phyloP scores from a whole-genome alignment of 2,113 vertebrate species.

The Gobius niger region DNA sequence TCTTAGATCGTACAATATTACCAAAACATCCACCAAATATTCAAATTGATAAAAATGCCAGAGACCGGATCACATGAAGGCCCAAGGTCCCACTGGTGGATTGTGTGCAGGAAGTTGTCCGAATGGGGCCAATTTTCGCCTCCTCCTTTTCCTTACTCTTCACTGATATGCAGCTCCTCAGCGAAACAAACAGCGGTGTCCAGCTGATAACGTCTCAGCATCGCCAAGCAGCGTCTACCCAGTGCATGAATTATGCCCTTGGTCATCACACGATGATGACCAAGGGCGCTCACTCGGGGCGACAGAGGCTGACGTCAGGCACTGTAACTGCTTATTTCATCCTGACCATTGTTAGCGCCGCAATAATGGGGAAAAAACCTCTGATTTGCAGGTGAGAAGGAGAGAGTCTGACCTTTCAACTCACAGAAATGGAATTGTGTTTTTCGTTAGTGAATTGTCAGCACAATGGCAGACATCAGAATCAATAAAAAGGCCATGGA shows the following conservation, averaged over 20 bases:
- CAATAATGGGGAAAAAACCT: slow-evolving; percentile 14
- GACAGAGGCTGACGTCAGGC: slow-evolving; percentile 39
- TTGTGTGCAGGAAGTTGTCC: too few relatives aligned
- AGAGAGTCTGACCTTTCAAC: slow-evolving; percentile 11
- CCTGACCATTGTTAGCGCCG: slow-evolving; percentile 25
- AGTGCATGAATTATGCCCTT: slow-evolving; percentile 67
- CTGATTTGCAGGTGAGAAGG: not conserved
- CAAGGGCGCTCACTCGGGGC: slow-evolving; percentile 41
- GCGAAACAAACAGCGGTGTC: slow-evolving; percentile 60
- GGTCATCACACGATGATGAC: slow-evolving; percentile 26
- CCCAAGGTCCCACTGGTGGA: too few relatives aligned
- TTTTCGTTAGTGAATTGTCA: slow-evolving; percentile 4
- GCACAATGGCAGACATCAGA: not conserved
- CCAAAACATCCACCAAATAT: too few relatives aligned
- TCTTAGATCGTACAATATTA: too few relatives aligned
- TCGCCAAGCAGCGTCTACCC: slow-evolving; percentile 44
- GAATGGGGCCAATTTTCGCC: not conserved
- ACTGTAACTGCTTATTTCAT: slow-evolving; percentile 30
- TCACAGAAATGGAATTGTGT: slow-evolving; percentile 6
- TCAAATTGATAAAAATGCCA: too few relatives aligned
- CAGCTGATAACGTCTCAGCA: slow-evolving; percentile 56
- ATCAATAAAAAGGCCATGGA: not conserved
- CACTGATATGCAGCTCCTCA: slow-evolving; percentile 62
- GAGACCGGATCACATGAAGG: too few relatives aligned
- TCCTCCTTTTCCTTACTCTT: slow-evolving; percentile 36